Evolutionary conservation across 2,113 vertebrate species (phyloP).

Genomic region (Phalacrocorax pelagicus): DNA sequence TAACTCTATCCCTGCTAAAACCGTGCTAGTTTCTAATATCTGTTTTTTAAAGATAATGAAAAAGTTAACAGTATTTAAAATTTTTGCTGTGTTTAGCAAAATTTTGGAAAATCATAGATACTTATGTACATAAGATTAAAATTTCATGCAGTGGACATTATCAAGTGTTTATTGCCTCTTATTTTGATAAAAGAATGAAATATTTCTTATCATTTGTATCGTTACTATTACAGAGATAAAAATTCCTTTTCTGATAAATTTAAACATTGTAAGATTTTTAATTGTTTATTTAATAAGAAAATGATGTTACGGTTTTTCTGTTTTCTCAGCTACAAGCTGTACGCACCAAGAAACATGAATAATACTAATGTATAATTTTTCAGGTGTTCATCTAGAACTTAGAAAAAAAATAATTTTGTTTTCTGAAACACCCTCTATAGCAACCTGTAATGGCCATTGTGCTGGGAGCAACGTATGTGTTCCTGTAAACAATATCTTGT

Average conservation of each 20-base stretch:
- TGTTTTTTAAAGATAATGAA: background rate
- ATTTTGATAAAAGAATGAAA: background rate
- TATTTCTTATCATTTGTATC: background rate
- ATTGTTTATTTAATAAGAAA: background rate
- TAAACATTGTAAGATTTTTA: background rate
- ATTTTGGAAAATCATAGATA: background rate
- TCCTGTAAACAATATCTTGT: background rate
- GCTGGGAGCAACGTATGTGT: background rate
- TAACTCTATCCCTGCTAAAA: too few species aligned
- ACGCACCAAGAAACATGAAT: background rate
- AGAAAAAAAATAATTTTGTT: background rate
- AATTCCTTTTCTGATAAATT: background rate
- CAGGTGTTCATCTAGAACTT: background rate
- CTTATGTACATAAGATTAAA: background rate
- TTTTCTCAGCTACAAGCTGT: background rate
- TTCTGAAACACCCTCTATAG: background rate
- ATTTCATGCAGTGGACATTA: background rate
- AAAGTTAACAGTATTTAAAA: background rate
- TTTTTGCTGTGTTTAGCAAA: background rate
- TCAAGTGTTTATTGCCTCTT: background rate
- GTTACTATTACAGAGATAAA: background rate
- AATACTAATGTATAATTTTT: background rate
- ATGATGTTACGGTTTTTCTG: background rate
- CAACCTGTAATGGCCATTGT: background rate
- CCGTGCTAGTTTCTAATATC: background rate